Conservation (phyloP, 92 coral and sea anemone species). For the Bergia sp. region DNA sequence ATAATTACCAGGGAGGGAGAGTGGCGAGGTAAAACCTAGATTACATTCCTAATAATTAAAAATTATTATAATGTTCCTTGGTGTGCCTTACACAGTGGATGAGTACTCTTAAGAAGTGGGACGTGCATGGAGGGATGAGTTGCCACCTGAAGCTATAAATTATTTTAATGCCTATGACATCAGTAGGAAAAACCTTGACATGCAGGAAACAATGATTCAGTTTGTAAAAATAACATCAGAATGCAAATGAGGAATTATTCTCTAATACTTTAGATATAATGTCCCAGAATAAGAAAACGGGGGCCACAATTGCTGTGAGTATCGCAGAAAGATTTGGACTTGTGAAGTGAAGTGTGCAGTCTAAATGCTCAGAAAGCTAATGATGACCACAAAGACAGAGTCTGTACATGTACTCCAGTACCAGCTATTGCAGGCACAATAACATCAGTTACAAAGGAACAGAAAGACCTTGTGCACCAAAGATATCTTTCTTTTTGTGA, state of each 20-base stretch:
- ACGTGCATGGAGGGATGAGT: conserved; percentile 49
- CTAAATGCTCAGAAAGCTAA: neutral
- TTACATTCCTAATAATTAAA: no score
- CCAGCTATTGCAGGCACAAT: conserved; percentile 5
- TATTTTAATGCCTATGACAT: conserved; percentile 33
- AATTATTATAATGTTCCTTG: no score
- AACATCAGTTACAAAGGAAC: neutral
- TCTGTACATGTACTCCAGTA: neutral
- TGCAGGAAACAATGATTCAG: conserved; percentile 50
- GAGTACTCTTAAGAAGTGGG: conserved; percentile 41
- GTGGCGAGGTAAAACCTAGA: no score
- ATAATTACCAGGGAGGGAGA: no score
- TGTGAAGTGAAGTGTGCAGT: conserved; percentile 11
- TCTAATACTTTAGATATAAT: conserved; percentile 49
- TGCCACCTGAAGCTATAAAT: conserved; percentile 45
- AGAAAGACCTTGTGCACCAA: neutral
- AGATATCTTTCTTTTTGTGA: neutral
- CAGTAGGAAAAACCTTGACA: neutral
- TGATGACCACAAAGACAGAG: neutral
- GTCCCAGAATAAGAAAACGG: conserved; percentile 27
- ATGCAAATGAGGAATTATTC: conserved; percentile 57
- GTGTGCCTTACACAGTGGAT: conserved; percentile 49
- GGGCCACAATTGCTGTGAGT: conserved; percentile 65
- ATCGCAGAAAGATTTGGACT: conserved; percentile 46
- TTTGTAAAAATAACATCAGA: conserved; percentile 41